Base-by-base conservation (phyloP, 2,797 vertebrate species). In the Emydoidea blandingii region DNA sequence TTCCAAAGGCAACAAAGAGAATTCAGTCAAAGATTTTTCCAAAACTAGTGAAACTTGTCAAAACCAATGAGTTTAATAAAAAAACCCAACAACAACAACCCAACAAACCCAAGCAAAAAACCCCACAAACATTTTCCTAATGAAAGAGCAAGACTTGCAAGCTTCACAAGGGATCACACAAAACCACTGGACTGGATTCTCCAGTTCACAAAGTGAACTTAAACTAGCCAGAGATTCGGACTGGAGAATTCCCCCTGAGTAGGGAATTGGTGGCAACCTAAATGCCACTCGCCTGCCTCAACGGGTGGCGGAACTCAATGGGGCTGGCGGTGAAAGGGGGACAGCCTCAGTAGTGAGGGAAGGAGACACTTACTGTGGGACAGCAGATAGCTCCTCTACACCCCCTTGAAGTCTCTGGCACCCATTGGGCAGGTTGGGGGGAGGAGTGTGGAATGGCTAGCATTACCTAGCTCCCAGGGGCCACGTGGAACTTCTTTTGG, bases 221-320 rank as follows among this genome's bases (percentile, higher is more conserved):
- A 86, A 72, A 49, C 44, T 16, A 47, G 2, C 49, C 12, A 47
- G 3, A 14, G 1, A 90, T 27, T 72, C 82, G 65, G 56, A 95
- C 12, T 25, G 93, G 81, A 84, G 50, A 94, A 80, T 9, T 31
- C 23, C 37, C 83, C 68, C 2, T 89, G 34, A 95, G 10, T 16
- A 81, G 23, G 47, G 79, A 85, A 92, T 92, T 65, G 80, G 84
- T 92, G 29, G 8, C 85, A 72, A 50, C 18, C n/a, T 94, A 93
- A 62, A 34, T 62, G 59, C 34, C 62, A 19, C 16, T 34, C 4
- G 8, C 12, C 34, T 65, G 62, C 62, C 62, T 65, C 31, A n/a
- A 65, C 1, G 4, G 34, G 62, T 65, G 34, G 8, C 4, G 8
- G 16, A 65, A 65, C 16, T 65, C 4, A 2, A 19, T 65, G 62